Conservation (phyloP, 2,888 invertebrate genomes). For the Hirtodrosophila alboralis region DNA sequence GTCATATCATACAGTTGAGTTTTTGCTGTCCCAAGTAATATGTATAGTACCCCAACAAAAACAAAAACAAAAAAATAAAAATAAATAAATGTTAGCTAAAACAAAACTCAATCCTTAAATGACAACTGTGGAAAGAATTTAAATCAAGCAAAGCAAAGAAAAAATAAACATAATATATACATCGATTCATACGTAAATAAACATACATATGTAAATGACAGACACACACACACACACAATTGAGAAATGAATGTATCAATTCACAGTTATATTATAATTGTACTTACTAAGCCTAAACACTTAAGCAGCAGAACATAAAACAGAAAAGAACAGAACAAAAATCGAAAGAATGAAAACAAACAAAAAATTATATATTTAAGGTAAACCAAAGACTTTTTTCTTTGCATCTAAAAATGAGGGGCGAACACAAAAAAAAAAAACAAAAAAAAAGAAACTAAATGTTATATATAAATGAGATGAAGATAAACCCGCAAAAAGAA, state of each 20-base stretch:
- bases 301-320: slow-evolving; percentile 41
- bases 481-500: slow-evolving; percentile 11
- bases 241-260: slow-evolving; percentile 19
- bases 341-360: slow-evolving; percentile 17
- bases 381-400: slow-evolving; percentile 84
- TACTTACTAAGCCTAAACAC: slow-evolving; percentile 65
- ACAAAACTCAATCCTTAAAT: neutral
- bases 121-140: slow-evolving; percentile 18
- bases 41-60: slow-evolving; percentile 1
- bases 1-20: slow-evolving; percentile 9
- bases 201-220: slow-evolving; percentile 67
- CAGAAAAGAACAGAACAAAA: too few species aligned
- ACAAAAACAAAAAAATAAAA: neutral
- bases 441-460: slow-evolving; percentile 62
- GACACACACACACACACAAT: slow-evolving; percentile 34
- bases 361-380: slow-evolving; percentile 72
- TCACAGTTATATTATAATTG: slow-evolving; percentile 51
- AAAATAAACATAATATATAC: slow-evolving; percentile 34
- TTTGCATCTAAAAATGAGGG: slow-evolving; percentile 75
- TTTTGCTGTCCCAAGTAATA: slow-evolving; percentile 13
- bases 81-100: slow-evolving; percentile 2
- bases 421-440: too few species aligned
- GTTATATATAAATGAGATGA: slow-evolving; percentile 37
- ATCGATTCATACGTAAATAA: slow-evolving; percentile 66
- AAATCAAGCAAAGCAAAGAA: slow-evolving; percentile 15